phyloP scores from a whole-genome alignment of 2,797 vertebrate species.

The Mormyrus proboscirostris region DNA sequence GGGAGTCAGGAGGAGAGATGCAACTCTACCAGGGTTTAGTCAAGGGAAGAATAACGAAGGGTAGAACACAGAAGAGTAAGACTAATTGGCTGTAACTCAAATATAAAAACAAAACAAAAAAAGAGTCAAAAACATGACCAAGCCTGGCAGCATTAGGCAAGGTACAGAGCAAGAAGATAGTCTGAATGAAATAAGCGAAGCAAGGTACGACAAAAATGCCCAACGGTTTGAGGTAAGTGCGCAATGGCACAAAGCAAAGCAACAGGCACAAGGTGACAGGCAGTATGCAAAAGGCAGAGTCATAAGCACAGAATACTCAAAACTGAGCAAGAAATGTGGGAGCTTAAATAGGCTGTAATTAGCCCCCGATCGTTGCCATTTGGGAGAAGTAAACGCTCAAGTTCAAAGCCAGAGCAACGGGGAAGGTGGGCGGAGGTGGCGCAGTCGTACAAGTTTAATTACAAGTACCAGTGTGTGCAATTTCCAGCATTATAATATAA shows the following conservation, averaged over 20 bases:
- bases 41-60: not conserved
- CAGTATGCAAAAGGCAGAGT: not conserved
- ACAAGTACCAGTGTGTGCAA: not conserved
- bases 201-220: not conserved
- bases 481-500: not conserved
- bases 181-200: not conserved
- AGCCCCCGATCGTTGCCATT: not conserved
- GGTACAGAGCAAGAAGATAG: not conserved
- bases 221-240: not conserved
- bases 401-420: not conserved
- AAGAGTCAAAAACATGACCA: not conserved
- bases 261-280: not conserved
- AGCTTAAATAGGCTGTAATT: not conserved
- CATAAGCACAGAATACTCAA: not conserved
- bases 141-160: not conserved
- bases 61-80: not conserved
- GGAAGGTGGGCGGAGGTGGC: not conserved
- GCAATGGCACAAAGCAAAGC: not conserved
- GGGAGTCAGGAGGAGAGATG: not conserved
- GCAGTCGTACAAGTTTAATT: not conserved
- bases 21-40: not conserved
- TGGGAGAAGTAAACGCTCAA: not conserved
- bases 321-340: not conserved
- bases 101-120: no score
- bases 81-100: not conserved